Evolutionary conservation across 2,888 invertebrate species (phyloP).

Genomic region (Meganola albula): DNA sequence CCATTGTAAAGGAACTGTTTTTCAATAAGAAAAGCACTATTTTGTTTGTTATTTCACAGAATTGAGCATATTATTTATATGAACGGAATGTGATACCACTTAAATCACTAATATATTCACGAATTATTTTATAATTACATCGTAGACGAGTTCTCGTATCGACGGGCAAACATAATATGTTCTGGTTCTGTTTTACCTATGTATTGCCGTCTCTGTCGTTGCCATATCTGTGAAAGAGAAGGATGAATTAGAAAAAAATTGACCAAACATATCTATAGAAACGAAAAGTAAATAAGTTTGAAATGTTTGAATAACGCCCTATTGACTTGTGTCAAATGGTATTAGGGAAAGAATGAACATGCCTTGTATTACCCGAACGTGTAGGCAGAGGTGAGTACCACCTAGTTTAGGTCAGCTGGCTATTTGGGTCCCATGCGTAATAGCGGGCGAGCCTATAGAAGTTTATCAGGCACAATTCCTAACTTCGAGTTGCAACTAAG

Average conservation of each 20-base stretch:
- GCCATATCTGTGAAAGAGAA: constrained; percentile 55
- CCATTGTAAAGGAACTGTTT: constrained; percentile 52
- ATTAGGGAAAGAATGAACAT: too few relatives aligned
- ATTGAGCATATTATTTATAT: constrained; percentile 34
- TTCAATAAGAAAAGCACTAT: constrained; percentile 31
- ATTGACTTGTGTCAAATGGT: too few relatives aligned
- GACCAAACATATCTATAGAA: constrained; percentile 36
- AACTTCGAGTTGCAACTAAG: too few relatives aligned
- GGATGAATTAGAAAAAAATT: constrained; percentile 42
- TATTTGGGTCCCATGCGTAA: too few relatives aligned
- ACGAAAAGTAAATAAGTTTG: too few relatives aligned
- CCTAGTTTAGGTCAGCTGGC: too few relatives aligned
- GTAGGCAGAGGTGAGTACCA: too few relatives aligned
- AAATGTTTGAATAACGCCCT: too few relatives aligned
- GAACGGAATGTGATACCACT: constrained; percentile 29
- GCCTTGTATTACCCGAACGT: too few relatives aligned
- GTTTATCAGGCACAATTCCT: too few relatives aligned
- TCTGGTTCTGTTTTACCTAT: constrained; percentile 13
- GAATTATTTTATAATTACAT: constrained; percentile 25
- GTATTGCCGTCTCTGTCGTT: constrained; percentile 29
- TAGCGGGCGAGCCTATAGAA: too few relatives aligned
- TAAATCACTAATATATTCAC: constrained; percentile 10
- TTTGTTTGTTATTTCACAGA: constrained; percentile 20
- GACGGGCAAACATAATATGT: constrained; percentile 31
- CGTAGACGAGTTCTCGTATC: constrained; percentile 29